A percentile compares a stretch with the other conserved stretches of the same genome.
These are phyloP conservation scores for Rhagoletis pomonella DNA, from an alignment of 1,140 invertebrate species.

Conservation along the genomic window DNA sequence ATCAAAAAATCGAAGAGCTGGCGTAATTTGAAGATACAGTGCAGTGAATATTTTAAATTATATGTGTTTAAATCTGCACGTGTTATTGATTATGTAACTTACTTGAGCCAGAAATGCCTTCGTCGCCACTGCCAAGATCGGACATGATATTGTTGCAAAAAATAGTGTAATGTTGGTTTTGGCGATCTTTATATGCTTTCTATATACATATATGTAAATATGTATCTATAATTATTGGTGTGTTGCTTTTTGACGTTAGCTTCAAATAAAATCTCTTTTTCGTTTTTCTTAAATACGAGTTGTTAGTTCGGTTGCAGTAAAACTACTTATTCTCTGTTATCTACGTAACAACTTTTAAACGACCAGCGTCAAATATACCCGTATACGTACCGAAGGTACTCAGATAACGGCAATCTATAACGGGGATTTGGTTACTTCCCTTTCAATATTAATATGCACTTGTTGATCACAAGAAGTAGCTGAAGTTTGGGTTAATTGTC, in stretches of 20 bases:
- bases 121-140: constrained; percentile 83
- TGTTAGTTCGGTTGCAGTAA: background rate
- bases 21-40: no score
- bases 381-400: background rate
- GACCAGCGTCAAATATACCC: background rate
- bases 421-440: background rate
- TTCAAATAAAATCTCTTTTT: background rate
- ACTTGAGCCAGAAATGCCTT: constrained; percentile 83
- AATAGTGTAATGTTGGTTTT: background rate
- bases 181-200: background rate
- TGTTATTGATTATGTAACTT: constrained; percentile 70
- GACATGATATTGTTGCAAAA: constrained; percentile 75
- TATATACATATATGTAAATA: background rate
- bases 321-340: background rate
- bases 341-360: background rate
- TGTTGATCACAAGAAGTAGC: background rate
- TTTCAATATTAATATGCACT: background rate
- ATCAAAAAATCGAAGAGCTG: no score
- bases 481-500: background rate
- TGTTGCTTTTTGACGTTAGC: background rate
- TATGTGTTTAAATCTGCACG: no score
- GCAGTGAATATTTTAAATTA: no score
- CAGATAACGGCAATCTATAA: background rate
- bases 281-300: background rate
- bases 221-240: background rate